Evolutionary conservation across 2,113 vertebrate species (phyloP).

Genomic region (Gymnarchus niloticus): DNA sequence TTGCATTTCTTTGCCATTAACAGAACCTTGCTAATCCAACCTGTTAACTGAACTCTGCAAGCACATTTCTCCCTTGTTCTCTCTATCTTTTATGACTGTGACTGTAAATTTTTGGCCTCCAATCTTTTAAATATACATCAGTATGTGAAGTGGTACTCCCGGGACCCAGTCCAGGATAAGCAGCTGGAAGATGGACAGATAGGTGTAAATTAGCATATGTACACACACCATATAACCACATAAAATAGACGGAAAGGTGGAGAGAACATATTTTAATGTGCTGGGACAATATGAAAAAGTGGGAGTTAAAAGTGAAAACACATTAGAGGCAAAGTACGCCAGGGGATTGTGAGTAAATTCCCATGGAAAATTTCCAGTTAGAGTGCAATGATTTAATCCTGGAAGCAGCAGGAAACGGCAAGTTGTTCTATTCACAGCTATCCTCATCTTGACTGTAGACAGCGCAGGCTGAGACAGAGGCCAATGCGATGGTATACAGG

Average conservation of each 20-base stretch:
- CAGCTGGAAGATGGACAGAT: neutral
- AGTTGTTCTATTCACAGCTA: neutral
- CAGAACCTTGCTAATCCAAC: neutral
- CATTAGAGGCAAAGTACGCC: neutral
- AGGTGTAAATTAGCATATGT: neutral
- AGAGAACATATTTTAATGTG: neutral
- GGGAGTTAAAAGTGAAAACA: neutral
- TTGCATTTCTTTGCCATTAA: conserved; percentile 4
- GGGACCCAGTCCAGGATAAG: neutral
- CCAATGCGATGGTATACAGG: neutral
- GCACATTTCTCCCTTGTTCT: neutral
- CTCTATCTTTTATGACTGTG: neutral
- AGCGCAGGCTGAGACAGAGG: neutral
- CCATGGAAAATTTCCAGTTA: neutral
- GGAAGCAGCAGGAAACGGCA: too few species aligned
- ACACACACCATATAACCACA: conserved; percentile 1
- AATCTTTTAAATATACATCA: conserved; percentile 14
- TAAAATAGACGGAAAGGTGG: neutral
- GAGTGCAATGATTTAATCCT: neutral
- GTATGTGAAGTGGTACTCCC: conserved; percentile 7
- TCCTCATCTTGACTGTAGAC: neutral
- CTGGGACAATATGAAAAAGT: neutral
- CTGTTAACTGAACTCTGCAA: neutral
- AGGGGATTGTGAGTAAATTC: neutral
- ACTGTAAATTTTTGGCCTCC: neutral